Percentiles rank a stretch among this genome's conserved stretches.
Evolutionary conservation across 2,888 invertebrate genomes (phyloP).

Genomic region (Pristionchus arcanus): DNA sequence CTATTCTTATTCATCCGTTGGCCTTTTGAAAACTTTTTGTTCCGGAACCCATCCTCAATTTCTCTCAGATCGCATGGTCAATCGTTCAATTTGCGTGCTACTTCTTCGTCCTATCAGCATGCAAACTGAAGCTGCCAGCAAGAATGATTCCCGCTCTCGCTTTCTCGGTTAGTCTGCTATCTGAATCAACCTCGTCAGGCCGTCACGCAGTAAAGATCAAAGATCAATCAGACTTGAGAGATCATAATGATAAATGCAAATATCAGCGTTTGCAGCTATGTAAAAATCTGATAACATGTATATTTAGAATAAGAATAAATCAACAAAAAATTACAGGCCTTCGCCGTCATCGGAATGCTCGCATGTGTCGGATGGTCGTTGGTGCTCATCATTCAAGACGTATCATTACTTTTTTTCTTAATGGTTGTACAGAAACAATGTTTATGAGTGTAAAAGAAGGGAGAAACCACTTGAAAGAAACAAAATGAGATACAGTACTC

Average conservation of each 20-base stretch:
- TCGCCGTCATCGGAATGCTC: neutral
- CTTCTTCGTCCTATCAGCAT: slow-evolving; percentile 33
- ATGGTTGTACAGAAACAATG: too few species aligned
- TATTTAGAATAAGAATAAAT: too few species aligned
- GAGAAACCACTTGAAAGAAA: too few species aligned
- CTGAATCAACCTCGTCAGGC: neutral
- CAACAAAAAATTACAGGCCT: neutral
- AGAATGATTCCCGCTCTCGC: neutral
- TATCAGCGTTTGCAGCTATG: too few species aligned
- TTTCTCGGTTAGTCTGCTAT: neutral
- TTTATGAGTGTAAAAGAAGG: neutral
- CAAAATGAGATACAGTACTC: too few species aligned
- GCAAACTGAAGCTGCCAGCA: neutral
- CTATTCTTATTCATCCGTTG: neutral
- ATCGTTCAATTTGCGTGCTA: neutral
- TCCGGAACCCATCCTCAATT: neutral
- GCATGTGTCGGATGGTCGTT: neutral
- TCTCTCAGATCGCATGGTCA: slow-evolving; percentile 15
- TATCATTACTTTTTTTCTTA: neutral
- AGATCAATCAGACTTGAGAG: neutral
- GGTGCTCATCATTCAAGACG: neutral
- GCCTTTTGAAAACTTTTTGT: neutral
- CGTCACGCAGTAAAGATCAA: neutral
- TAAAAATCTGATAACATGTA: too few species aligned
- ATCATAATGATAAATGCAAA: too few species aligned